These are phyloP conservation scores for Anguilla rostrata DNA, from an alignment of 2,113 vertebrate genomes.

Conservation along the genomic window DNA sequence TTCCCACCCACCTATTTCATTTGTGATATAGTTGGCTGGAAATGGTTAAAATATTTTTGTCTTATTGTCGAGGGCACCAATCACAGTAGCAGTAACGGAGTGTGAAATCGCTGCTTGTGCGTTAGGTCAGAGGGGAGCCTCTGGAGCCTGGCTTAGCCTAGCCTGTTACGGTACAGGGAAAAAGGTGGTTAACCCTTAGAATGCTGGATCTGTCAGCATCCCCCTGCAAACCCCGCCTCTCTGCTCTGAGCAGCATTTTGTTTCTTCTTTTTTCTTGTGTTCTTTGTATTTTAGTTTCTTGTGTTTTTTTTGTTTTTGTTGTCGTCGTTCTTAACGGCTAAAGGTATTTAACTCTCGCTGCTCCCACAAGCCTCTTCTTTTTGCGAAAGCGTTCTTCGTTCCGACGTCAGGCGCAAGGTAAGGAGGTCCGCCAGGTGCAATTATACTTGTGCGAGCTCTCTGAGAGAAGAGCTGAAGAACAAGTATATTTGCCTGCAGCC, in stretches of 20 bases:
- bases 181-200: slow-evolving; percentile 65
- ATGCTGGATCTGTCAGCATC: slow-evolving; percentile 51
- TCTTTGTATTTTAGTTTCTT: slow-evolving; percentile 9
- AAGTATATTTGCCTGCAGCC: slow-evolving; percentile 54
- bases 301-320: slow-evolving; percentile 15
- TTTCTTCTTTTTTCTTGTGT: not conserved
- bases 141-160: not conserved
- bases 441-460: slow-evolving; percentile 48
- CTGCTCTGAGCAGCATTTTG: not conserved
- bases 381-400: slow-evolving; percentile 24
- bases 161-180: slow-evolving; percentile 19
- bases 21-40: slow-evolving; percentile 47
- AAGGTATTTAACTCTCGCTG: slow-evolving; percentile 2
- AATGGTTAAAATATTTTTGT: slow-evolving; percentile 49
- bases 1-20: slow-evolving; percentile 24
- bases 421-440: slow-evolving; percentile 46
- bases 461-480: slow-evolving; percentile 33
- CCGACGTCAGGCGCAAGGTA: slow-evolving; percentile 44
- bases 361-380: slow-evolving; percentile 27
- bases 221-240: slow-evolving; percentile 24
- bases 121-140: not conserved
- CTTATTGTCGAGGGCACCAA: slow-evolving; percentile 23
- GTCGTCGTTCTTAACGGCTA: slow-evolving; percentile 11
- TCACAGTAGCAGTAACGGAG: slow-evolving; percentile 5
- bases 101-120: slow-evolving; percentile 7